Percentiles rank a stretch among this genome's conserved stretches.
These are phyloP conservation scores for Tenebrosternarchus preto DNA, from an alignment of 2,113 vertebrate genomes.

Conservation along the genomic window DNA sequence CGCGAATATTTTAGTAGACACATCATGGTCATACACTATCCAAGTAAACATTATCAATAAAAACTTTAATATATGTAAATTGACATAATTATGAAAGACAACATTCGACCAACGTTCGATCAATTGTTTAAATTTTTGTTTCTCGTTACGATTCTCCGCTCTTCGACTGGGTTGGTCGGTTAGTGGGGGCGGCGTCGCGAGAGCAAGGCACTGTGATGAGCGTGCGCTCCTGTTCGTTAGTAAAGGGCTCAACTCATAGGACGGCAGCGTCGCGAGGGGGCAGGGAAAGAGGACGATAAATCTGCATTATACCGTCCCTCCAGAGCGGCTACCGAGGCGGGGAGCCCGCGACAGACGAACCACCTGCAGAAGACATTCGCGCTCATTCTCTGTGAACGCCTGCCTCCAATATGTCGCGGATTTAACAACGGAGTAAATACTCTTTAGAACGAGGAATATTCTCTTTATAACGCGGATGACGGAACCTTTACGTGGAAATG, in stretches of 20 bases:
- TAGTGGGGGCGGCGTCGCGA: constrained; percentile 58
- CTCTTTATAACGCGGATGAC: constrained; percentile 45
- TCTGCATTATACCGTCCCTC: constrained; percentile 71
- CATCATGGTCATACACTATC: too few species aligned
- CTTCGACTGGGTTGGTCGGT: too few species aligned
- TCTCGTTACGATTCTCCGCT: too few species aligned
- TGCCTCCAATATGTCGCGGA: constrained; percentile 77
- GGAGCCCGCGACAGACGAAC: constrained; percentile 49
- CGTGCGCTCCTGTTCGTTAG: constrained; percentile 69
- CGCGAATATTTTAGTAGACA: too few species aligned
- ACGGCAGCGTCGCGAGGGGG: constrained; percentile 65
- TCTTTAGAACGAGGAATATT: neutral
- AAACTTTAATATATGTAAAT: too few species aligned
- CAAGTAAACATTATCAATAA: too few species aligned
- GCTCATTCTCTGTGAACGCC: constrained; percentile 34
- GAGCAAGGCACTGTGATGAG: constrained; percentile 49
- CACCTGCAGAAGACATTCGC: constrained; percentile 61
- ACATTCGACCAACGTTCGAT: too few species aligned
- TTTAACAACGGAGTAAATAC: constrained; percentile 68
- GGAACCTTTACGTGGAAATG: constrained; percentile 83
- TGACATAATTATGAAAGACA: too few species aligned
- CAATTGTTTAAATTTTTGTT: too few species aligned
- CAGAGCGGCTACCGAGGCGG: constrained; percentile 59
- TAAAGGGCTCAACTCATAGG: constrained; percentile 74
- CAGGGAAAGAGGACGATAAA: constrained; percentile 50